Percentiles rank a stretch among this genome's conserved stretches.
Evolutionary conservation across 2,888 invertebrate species (phyloP).

Genomic region (Drosophila prolongata): DNA sequence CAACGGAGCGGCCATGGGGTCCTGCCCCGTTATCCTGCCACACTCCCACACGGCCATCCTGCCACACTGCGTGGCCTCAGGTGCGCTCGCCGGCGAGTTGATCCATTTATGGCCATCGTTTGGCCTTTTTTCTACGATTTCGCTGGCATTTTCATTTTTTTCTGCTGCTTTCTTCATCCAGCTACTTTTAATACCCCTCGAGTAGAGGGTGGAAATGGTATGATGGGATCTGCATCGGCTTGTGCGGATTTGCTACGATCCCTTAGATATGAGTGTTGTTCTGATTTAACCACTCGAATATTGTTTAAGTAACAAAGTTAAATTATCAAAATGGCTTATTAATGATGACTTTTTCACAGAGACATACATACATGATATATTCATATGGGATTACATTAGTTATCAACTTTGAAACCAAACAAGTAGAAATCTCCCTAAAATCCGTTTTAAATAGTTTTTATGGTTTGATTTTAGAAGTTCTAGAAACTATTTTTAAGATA

Average conservation of each 20-base stretch:
- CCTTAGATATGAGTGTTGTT: no score
- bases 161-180: slow-evolving; percentile 45
- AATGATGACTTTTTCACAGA: no score
- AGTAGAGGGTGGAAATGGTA: slow-evolving; percentile 17
- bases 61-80: slow-evolving; percentile 80
- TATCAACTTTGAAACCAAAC: no score
- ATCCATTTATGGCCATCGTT: slow-evolving; percentile 84
- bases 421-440: no score
- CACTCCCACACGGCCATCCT: slow-evolving; percentile 24
- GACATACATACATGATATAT: no score
- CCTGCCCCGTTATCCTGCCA: slow-evolving; percentile 44
- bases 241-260: not conserved
- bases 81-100: slow-evolving; percentile 82
- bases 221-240: not conserved
- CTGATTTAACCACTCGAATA: no score
- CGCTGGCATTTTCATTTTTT: slow-evolving; percentile 29
- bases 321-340: no score
- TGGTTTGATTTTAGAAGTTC: no score
- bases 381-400: no score
- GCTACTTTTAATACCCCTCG: slow-evolving; percentile 49
- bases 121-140: slow-evolving; percentile 65
- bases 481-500: no score
- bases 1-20: slow-evolving; percentile 25
- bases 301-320: no score
- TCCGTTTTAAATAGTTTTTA: no score